A percentile compares a stretch with the other conserved stretches of the same genome.
phyloP scores from a whole-genome alignment of 2,888 invertebrate genomes.

The Merodon equestris region DNA sequence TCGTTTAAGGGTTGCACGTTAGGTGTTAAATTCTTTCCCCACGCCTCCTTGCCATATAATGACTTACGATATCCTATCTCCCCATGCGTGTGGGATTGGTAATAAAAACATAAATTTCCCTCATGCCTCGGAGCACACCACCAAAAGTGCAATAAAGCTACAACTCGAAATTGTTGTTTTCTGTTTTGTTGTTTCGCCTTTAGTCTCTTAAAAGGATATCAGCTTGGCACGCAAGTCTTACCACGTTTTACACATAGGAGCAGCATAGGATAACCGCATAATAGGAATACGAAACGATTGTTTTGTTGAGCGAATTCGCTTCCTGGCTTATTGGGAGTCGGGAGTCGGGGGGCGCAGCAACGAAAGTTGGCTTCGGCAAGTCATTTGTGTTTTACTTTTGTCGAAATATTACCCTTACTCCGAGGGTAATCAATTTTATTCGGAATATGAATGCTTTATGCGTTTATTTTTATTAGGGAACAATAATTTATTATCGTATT shows the following conservation, averaged over 20 bases:
- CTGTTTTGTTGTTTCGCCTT: neutral
- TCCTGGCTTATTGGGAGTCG: no score
- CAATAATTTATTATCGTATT: conserved; percentile 51
- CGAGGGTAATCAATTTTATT: conserved; percentile 64
- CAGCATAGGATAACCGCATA: conserved; percentile 24
- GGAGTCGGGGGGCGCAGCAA: no score
- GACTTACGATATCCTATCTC: conserved; percentile 22
- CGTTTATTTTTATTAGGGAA: conserved; percentile 47
- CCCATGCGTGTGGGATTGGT: conserved; percentile 18
- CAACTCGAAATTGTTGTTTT: no score
- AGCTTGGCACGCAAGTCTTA: conserved; percentile 58
- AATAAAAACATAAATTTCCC: conserved; percentile 47
- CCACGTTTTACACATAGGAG: conserved; percentile 33
- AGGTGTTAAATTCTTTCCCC: neutral
- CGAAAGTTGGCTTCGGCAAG: conserved; percentile 25
- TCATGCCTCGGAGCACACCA: conserved; percentile 28
- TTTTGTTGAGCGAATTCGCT: no score
- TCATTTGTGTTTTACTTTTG: conserved; percentile 60
- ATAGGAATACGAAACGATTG: conserved; percentile 14
- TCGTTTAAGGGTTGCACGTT: conserved; percentile 1
- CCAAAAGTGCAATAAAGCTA: conserved; percentile 46
- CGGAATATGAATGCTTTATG: conserved; percentile 63
- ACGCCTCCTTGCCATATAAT: conserved; percentile 12
- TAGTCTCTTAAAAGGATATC: conserved; percentile 51
- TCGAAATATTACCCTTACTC: conserved; percentile 62